A percentile compares a stretch with the other conserved stretches of the same genome.
These are phyloP conservation scores for Mormyrops attenuatus DNA, from an alignment of 2,797 vertebrate genomes.

Conservation along the genomic window DNA sequence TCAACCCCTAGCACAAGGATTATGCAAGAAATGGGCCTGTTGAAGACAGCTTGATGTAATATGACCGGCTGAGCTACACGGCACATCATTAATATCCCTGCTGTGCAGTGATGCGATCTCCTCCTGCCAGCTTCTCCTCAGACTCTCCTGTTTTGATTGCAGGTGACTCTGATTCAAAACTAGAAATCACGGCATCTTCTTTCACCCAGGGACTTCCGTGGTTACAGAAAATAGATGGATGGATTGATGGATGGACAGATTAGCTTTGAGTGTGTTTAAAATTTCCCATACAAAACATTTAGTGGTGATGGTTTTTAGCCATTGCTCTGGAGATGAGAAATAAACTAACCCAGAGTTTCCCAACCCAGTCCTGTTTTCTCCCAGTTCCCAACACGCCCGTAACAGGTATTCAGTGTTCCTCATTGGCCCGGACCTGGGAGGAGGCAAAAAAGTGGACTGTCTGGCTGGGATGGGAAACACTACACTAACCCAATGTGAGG, in stretches of 20 bases:
- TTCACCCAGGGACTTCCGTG: neutral
- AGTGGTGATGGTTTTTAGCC: neutral
- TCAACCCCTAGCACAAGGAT: neutral
- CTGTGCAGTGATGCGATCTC: neutral
- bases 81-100: neutral
- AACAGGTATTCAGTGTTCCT: neutral
- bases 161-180: neutral
- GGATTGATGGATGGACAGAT: neutral
- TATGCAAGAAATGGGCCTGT: neutral
- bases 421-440: neutral
- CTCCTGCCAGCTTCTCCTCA: neutral
- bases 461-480: neutral
- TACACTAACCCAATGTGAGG: neutral
- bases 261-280: neutral
- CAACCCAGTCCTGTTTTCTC: neutral
- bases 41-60: slow-evolving; percentile 8
- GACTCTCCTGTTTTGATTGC: neutral
- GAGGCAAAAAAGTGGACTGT: neutral
- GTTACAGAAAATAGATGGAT: neutral
- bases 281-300: neutral
- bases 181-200: neutral
- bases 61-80: neutral
- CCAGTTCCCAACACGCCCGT: neutral
- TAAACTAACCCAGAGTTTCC: neutral
- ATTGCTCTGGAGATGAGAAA: neutral